Percentiles rank a stretch among this genome's conserved stretches.
These are phyloP conservation scores for Amphipoea lucens DNA, from an alignment of 2,888 invertebrate genomes.

Conservation along the genomic window DNA sequence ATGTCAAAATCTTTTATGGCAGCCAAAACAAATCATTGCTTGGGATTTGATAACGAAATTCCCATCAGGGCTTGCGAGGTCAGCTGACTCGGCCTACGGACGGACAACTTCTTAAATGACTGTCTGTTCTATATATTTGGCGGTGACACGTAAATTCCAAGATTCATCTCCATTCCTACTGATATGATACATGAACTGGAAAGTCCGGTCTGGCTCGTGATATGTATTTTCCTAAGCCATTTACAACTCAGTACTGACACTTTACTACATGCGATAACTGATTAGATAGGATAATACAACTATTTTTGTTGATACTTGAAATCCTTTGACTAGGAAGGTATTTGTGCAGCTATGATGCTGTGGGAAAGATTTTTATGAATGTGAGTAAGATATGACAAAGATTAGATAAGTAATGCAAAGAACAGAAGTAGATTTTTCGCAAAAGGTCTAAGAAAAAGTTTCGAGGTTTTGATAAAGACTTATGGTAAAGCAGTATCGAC, in stretches of 20 bases:
- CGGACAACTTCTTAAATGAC: background rate
- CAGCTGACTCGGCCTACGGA: background rate
- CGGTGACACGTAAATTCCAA: conserved; percentile 4
- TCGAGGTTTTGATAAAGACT: background rate
- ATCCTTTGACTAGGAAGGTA: background rate
- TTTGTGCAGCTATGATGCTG: background rate
- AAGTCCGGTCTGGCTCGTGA: conserved; percentile 28
- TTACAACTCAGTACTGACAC: conserved; percentile 3
- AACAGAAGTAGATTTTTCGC: background rate
- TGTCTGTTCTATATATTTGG: background rate
- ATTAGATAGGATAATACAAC: conserved; percentile 1
- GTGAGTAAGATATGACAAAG: background rate
- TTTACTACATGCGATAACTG: conserved; percentile 25
- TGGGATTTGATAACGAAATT: background rate
- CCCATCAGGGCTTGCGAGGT: background rate
- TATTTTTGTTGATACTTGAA: conserved; percentile 6
- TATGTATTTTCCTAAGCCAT: conserved; percentile 8
- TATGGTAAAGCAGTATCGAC: background rate
- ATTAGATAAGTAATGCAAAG: background rate
- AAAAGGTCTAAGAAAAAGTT: too few species aligned
- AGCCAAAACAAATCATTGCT: background rate
- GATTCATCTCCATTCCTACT: background rate
- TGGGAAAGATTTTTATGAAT: background rate
- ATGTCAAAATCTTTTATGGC: background rate
- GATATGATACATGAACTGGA: background rate